Conservation (phyloP, 2,797 vertebrate genomes). For the Philypnodon macrostomus region DNA sequence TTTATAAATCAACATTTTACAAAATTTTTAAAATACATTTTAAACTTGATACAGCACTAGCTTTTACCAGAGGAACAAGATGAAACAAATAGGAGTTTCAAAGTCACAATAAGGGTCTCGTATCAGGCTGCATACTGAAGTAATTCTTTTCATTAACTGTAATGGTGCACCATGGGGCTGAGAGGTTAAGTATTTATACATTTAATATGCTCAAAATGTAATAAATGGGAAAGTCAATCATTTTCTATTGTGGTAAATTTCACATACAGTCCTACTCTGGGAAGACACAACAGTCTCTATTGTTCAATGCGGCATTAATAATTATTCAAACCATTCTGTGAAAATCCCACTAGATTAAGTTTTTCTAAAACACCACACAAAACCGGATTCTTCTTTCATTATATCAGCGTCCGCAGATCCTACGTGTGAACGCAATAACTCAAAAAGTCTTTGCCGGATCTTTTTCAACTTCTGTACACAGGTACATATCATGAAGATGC, state of each 20-base stretch:
- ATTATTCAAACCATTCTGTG: no score
- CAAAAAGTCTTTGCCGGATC: no score
- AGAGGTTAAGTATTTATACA: slow-evolving; percentile 53
- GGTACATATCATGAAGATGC: no score
- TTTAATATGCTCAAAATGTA: slow-evolving; percentile 47
- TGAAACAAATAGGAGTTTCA: slow-evolving; percentile 35
- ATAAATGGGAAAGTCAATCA: slow-evolving; percentile 47
- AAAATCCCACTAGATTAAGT: no score
- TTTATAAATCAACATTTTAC: no score
- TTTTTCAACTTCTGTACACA: no score
- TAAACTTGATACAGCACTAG: background rate
- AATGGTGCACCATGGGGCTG: slow-evolving; percentile 41
- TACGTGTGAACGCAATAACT: no score
- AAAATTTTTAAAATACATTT: background rate
- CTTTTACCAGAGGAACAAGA: slow-evolving; percentile 8
- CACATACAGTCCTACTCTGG: slow-evolving; percentile 38
- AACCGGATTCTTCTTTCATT: no score
- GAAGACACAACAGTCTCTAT: slow-evolving; percentile 32
- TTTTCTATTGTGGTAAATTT: slow-evolving; percentile 42
- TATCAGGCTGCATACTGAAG: slow-evolving; percentile 42
- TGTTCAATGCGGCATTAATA: slow-evolving; percentile 24
- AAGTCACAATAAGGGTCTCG: slow-evolving; percentile 48
- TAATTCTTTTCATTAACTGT: slow-evolving; percentile 53
- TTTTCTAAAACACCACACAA: no score
- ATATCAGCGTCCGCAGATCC: no score